Base-by-base conservation (phyloP, 2,113 vertebrate genomes). In the Lipotes vexillifer region DNA sequence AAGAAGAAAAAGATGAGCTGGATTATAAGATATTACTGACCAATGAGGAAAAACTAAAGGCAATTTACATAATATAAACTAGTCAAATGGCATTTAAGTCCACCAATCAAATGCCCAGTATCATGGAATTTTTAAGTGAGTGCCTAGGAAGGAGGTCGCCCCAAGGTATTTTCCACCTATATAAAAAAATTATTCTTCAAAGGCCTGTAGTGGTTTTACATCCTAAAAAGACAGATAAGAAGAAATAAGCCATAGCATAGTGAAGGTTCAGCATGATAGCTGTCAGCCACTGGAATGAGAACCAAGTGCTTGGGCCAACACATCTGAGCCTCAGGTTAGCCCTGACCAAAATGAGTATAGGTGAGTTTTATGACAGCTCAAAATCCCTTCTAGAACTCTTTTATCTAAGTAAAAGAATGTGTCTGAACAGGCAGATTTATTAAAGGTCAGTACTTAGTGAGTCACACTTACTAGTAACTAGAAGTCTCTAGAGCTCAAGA, bases 361-460 rank as follows among this genome's bases (percentile, higher is more conserved):
- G 72, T 80, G 72, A 97, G 98, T 97, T 98, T 98, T 80, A 85
- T 83, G 92, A 94, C 44, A 85, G 74, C 57, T 93, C 57, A 85
- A 86, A 81, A 80, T 93, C 18, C 38, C 41, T 88, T 57, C 46
- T 27, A 93, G 96, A 97, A 94, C 95, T 94, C 80, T 93, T 97
- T 97, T 98, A 97, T 97, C 98, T 97, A 38, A 85, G 72, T 97
- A 97, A 98, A 98, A 98, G 97, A 98, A 96, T 92, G 91, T 96
- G 96, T 98, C 88, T 98, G 97, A 97, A 90, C 97, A 82, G 95
- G 92, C 87, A 97, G 93, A 97, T 97, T 98, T 97, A 97, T 87
- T 97, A 97, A 98, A 98, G 94, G 96, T 98, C 85, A 97, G 96
- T 95, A 97, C 75, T 96, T 98, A 97, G 97, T 95, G 91, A 98